Base-by-base conservation (phyloP, 2,888 invertebrate genomes). In the Diplazon laetatorius region DNA sequence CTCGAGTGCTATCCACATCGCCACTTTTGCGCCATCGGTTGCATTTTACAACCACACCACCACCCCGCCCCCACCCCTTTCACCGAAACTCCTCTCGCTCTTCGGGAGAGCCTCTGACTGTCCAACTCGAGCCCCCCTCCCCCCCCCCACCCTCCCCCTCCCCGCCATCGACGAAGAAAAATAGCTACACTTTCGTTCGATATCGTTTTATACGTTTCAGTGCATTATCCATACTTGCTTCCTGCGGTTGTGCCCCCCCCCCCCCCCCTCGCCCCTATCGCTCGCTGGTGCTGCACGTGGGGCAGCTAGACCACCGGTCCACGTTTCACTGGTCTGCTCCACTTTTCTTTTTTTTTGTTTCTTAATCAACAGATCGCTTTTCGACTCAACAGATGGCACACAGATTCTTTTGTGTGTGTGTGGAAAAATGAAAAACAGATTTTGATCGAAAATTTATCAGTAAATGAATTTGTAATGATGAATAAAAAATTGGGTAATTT, bases 21-120 rank as follows among this genome's bases (percentile, higher is more conserved):
- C 83, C 85, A 84, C 85, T 74, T 75, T 78, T 76, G 82, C 30
- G 81, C 84, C 84, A 83, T 80, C 85, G 83, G n/a, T 77, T 84
- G 86, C 88, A 88, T 87, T 89, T 88, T 87, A 87, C 87, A 82
- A 86, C 82, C n/a, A n/a, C n/a, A n/a, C n/a, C n/a, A n/a, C n/a
- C n/a, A n/a, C n/a, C n/a, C 30, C 30, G 4, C 30, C 84, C 76
- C 82, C 83, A 85, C 85, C 85, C 83, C 86, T 86, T 86, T 87
- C 86, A 81, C 85, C 87, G 80, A 88, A 87, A 87, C 84, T 84
- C 84, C 84, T 84, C 84, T 83, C 82, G 76, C 83, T 83, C 81
- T 82, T 66, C 65, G 39, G 52, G 52, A 30, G 48, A 52, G 62
- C 65, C 65, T 20, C 42, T 60, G 37, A 39, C 52, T 18, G 10